A percentile compares a stretch with the other conserved stretches of the same genome.
Conservation (phyloP, 2,113 vertebrate species). For the Marmota monax region DNA sequence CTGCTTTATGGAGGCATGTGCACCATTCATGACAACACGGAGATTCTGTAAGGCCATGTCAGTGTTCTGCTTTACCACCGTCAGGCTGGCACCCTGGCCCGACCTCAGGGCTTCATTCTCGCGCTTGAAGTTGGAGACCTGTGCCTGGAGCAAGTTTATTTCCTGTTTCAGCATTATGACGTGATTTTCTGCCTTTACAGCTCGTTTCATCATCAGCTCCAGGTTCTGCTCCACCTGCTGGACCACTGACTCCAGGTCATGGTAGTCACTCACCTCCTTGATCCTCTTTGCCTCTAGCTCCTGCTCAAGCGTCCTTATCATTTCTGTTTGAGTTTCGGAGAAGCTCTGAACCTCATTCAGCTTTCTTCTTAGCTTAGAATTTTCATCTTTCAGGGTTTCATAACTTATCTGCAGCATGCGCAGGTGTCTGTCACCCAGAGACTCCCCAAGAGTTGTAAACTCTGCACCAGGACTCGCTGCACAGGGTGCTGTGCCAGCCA, state of each 20-base stretch:
- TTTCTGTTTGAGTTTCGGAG: slow-evolving; percentile 88
- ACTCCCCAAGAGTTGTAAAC: slow-evolving; percentile 38
- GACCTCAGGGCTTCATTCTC: slow-evolving; percentile 89
- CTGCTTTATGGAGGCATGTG: slow-evolving; percentile 89
- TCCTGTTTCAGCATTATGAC: slow-evolving; percentile 91
- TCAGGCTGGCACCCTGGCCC: slow-evolving; percentile 87
- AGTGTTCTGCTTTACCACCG: slow-evolving; percentile 89
- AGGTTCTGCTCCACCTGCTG: slow-evolving; percentile 96
- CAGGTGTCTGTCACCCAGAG: slow-evolving; percentile 72
- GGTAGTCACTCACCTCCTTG: slow-evolving; percentile 93
- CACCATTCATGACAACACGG: slow-evolving; percentile 85
- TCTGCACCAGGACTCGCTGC: not conserved
- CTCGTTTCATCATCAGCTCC: slow-evolving; percentile 95
- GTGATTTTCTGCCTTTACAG: slow-evolving; percentile 91
- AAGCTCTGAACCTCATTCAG: slow-evolving; percentile 89
- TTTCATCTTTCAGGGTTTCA: slow-evolving; percentile 93
- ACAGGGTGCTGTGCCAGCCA: not conserved
- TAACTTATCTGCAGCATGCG: slow-evolving; percentile 82
- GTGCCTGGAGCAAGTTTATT: slow-evolving; percentile 82
- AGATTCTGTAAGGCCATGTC: slow-evolving; percentile 92
- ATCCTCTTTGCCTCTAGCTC: slow-evolving; percentile 91
- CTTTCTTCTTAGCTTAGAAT: slow-evolving; percentile 89
- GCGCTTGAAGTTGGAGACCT: slow-evolving; percentile 84
- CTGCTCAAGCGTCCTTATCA: slow-evolving; percentile 88
- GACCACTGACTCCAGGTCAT: slow-evolving; percentile 93